Conservation (phyloP, 2,888 invertebrate species). For the Parnassius orleans region DNA sequence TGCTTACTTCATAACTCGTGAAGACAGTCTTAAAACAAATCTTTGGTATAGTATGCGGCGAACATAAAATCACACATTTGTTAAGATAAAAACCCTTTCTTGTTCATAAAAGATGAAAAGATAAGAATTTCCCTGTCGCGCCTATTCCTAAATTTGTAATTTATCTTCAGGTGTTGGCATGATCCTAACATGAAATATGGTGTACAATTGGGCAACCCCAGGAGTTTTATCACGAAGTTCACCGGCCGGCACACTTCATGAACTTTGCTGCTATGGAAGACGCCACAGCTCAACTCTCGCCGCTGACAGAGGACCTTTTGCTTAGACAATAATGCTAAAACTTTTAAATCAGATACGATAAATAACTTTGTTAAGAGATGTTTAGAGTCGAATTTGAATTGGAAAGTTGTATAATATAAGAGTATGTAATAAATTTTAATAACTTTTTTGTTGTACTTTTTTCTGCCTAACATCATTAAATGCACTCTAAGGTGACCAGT, state of each 20-base stretch:
- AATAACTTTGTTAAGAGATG: no score
- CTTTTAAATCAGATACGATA: neutral
- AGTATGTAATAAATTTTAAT: conserved; percentile 19
- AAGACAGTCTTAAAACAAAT: no score
- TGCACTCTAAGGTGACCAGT: no score
- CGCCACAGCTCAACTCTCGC: conserved; percentile 87
- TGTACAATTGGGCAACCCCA: conserved; percentile 98
- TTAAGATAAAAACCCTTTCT: no score
- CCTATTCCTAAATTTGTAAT: neutral
- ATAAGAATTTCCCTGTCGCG: no score
- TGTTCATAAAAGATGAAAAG: no score
- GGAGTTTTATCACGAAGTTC: conserved; percentile 99
- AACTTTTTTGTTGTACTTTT: neutral
- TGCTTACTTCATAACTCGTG: no score
- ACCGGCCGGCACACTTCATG: conserved; percentile 98
- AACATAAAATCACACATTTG: no score
- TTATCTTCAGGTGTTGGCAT: conserved; percentile 90
- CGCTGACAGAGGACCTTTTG: conserved; percentile 95
- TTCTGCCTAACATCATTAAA: neutral
- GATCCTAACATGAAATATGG: conserved; percentile 99
- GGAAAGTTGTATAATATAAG: conserved; percentile 25
- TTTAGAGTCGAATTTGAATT: conserved; percentile 7
- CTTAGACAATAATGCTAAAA: conserved; percentile 60
- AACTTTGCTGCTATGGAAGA: conserved; percentile 99
- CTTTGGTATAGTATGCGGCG: no score